Conservation (phyloP, 2,888 invertebrate species). For the Agonopterix subpropinquella region DNA sequence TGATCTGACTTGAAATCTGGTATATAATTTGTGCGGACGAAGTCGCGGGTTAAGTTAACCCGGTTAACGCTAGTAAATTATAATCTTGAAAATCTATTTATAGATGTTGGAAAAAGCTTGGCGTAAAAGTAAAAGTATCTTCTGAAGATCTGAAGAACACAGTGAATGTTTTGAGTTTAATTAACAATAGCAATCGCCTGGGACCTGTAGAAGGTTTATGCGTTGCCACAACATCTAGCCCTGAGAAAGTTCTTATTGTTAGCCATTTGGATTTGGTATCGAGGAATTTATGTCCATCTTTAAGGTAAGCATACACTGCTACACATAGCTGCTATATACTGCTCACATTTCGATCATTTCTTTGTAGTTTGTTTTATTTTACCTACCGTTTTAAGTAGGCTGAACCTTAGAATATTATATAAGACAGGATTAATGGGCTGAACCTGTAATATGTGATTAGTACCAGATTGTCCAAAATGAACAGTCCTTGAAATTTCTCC, state of each 20-base stretch:
- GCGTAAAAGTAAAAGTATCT: not conserved
- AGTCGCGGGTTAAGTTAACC: too few species aligned
- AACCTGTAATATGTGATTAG: not conserved
- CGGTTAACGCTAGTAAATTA: not conserved
- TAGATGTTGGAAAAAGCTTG: not conserved
- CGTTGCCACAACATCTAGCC: not conserved
- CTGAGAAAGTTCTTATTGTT: not conserved
- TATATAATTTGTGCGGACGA: too few species aligned
- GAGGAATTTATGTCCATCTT: not conserved
- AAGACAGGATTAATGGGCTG: too few species aligned
- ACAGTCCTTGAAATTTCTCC: too few species aligned
- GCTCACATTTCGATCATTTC: not conserved
- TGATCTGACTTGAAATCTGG: too few species aligned
- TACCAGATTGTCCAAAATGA: not conserved
- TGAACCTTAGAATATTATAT: too few species aligned
- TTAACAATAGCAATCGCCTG: not conserved
- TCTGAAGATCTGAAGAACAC: not conserved
- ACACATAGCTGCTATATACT: too few species aligned
- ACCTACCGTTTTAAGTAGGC: not conserved
- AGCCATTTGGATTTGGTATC: too few species aligned
- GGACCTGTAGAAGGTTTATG: not conserved
- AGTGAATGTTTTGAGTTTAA: not conserved
- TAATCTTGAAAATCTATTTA: not conserved
- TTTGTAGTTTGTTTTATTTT: not conserved
- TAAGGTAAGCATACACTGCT: not conserved